Percentiles rank a stretch among this genome's conserved stretches.
Evolutionary conservation across 2,888 invertebrate genomes (phyloP).

Genomic region (Platynereis dumerilii): DNA sequence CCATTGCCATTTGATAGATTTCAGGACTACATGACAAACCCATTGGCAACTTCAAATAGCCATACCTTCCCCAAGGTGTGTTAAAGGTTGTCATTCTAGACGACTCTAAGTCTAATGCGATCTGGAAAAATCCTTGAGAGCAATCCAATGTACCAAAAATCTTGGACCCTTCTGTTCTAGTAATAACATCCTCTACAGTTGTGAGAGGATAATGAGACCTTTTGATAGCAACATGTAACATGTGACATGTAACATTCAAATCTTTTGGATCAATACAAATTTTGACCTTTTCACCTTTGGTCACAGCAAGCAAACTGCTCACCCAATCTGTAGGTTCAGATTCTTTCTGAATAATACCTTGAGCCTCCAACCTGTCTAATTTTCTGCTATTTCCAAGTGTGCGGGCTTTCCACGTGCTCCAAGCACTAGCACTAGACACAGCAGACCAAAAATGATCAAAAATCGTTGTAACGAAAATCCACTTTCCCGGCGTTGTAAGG

Average conservation of each 20-base stretch:
- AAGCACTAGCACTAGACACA: too few relatives aligned
- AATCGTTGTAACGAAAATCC: too few relatives aligned
- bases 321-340: too few relatives aligned
- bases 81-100: neutral
- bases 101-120: neutral
- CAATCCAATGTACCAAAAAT: neutral
- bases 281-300: neutral
- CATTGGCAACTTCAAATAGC: neutral
- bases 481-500: too few relatives aligned
- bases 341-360: too few relatives aligned
- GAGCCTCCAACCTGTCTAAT: too few relatives aligned
- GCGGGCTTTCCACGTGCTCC: too few relatives aligned
- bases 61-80: neutral
- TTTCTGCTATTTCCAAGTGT: too few relatives aligned
- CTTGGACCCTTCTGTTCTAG: neutral
- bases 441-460: too few relatives aligned
- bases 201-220: neutral
- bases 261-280: neutral
- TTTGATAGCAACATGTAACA: too few relatives aligned
- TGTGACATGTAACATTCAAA: conserved; percentile 24
- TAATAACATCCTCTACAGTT: neutral
- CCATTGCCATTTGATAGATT: neutral
- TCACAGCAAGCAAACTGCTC: too few relatives aligned
- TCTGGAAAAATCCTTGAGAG: neutral
- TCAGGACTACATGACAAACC: neutral